Evolutionary conservation across 2,113 vertebrate genomes (phyloP).

Genomic region (Odontophorus gujanensis): DNA sequence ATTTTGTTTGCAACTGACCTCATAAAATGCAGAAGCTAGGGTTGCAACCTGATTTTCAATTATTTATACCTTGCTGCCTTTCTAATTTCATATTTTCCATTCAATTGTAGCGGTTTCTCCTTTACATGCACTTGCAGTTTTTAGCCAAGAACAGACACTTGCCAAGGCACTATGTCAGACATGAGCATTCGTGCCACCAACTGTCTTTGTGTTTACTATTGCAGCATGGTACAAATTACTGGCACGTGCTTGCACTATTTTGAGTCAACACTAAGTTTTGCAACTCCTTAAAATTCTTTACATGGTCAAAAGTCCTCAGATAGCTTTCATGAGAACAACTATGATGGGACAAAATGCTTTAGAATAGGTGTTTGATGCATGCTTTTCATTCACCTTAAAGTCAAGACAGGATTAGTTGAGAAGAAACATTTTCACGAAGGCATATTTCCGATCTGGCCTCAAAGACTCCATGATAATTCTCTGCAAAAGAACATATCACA

Average conservation of each 20-base stretch:
- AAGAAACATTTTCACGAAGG: neutral
- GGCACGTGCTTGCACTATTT: neutral
- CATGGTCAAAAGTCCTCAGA: neutral
- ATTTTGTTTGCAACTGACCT: constrained; percentile 35
- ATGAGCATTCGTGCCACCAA: neutral
- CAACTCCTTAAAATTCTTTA: neutral
- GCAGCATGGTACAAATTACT: neutral
- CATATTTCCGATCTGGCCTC: constrained; percentile 6
- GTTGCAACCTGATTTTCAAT: constrained; percentile 39
- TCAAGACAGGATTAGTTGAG: neutral
- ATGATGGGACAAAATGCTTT: neutral
- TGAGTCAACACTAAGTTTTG: neutral
- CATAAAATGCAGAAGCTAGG: constrained; percentile 7
- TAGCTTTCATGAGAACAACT: neutral
- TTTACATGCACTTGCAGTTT: constrained; percentile 22
- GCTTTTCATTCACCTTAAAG: constrained; percentile 21
- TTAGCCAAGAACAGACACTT: neutral
- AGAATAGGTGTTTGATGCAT: neutral
- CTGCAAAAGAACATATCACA: constrained; percentile 41
- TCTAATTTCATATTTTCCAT: constrained; percentile 43
- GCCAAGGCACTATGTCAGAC: neutral
- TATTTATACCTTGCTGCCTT: constrained; percentile 60
- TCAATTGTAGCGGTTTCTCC: constrained; percentile 19
- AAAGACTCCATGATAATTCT: neutral
- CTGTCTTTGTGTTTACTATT: neutral